A percentile compares a stretch with the other conserved stretches of the same genome.
Conservation (phyloP, 2,888 invertebrate species). For the Aleiodes alternator region DNA sequence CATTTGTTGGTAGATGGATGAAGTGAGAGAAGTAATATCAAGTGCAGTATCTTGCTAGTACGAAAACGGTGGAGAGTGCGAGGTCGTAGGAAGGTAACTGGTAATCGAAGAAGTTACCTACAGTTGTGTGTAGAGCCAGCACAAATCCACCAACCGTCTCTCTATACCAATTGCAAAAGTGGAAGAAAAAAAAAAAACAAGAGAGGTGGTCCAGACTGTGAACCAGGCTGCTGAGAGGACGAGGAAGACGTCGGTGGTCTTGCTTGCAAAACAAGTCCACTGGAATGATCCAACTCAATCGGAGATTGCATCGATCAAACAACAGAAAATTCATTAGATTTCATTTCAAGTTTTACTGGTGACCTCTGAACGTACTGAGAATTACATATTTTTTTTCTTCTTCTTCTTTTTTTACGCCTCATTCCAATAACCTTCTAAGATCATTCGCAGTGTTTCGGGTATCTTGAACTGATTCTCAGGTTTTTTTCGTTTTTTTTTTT, state of each 20-base stretch:
- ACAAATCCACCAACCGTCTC: background rate
- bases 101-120: constrained; percentile 11
- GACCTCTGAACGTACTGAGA: constrained; percentile 42
- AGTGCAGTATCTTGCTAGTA: constrained; percentile 26
- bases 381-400: background rate
- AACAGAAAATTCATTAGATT: constrained; percentile 17
- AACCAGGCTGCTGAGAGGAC: background rate
- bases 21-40: constrained; percentile 23
- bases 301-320: constrained; percentile 18
- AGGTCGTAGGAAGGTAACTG: constrained; percentile 39
- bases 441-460: constrained; percentile 59
- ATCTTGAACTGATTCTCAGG: constrained; percentile 51
- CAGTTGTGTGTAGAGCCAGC: constrained; percentile 7
- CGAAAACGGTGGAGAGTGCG: constrained; percentile 6
- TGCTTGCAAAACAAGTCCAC: background rate
- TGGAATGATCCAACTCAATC: constrained; percentile 16
- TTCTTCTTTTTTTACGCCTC: constrained; percentile 19
- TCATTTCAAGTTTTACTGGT: background rate
- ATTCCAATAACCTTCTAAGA: constrained; percentile 51
- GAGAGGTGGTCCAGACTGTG: constrained; percentile 11
- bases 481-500: background rate
- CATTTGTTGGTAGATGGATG: constrained; percentile 11
- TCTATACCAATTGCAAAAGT: constrained; percentile 16
- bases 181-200: background rate
- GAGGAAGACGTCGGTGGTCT: constrained; percentile 54